phyloP scores from a whole-genome alignment of 2,797 vertebrate species.

The Peromyscus eremicus region DNA sequence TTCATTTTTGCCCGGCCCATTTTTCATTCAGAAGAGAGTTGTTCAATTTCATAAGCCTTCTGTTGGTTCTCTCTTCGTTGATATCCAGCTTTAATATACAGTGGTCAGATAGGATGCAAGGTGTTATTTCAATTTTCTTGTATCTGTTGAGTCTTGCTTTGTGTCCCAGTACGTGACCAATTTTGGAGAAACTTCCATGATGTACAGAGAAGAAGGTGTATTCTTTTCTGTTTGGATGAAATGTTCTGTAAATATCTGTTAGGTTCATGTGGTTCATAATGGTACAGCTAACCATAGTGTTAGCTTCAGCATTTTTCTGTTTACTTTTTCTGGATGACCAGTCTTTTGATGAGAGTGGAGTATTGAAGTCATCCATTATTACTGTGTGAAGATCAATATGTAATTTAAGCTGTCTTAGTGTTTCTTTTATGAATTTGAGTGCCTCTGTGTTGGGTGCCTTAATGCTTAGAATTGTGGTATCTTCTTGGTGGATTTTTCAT shows the following conservation, averaged over 20 bases:
- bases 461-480: not conserved
- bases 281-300: not conserved
- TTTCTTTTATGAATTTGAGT: not conserved
- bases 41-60: not conserved
- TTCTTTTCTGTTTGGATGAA: not conserved
- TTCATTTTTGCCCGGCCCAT: not conserved
- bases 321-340: not conserved
- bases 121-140: not conserved
- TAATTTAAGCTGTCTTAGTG: not conserved
- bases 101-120: not conserved
- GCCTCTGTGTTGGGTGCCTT: not conserved
- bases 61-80: not conserved
- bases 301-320: not conserved
- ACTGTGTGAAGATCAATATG: not conserved
- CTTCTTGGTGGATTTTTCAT: not conserved
- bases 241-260: not conserved
- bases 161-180: not conserved
- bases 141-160: not conserved
- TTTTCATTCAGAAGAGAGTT: not conserved
- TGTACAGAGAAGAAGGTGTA: not conserved
- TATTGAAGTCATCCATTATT: not conserved
- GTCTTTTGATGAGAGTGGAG: not conserved
- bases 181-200: not conserved
- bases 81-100: not conserved
- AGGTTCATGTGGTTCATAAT: not conserved